These are phyloP conservation scores for Exaiptasia diaphana DNA, from an alignment of 64 coral and sea anemone species.

Conservation along the genomic window DNA sequence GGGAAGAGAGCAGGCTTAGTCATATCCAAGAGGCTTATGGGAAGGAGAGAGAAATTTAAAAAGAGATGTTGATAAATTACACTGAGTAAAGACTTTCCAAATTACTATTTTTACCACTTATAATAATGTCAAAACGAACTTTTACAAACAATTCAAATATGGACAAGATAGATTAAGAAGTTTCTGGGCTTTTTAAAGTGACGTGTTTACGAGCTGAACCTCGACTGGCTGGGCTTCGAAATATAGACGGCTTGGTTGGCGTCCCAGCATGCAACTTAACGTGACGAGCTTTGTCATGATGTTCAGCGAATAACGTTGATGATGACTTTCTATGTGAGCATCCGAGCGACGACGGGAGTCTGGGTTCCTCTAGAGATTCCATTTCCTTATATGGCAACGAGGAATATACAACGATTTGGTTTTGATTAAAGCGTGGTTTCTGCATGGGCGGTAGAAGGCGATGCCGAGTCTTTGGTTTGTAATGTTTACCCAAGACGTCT, in stretches of 20 bases:
- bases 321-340: neutral
- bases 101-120: too few relatives aligned
- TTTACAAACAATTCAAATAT: too few relatives aligned
- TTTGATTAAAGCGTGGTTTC: conserved; percentile 76
- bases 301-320: neutral
- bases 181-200: neutral
- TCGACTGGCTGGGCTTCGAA: neutral
- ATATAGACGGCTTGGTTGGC: neutral
- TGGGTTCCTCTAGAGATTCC: conserved; percentile 70
- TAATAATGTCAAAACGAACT: too few relatives aligned
- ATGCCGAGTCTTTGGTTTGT: conserved; percentile 82
- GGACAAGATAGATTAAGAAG: too few relatives aligned
- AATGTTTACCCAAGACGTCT: conserved; percentile 80
- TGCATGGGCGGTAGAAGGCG: conserved; percentile 64
- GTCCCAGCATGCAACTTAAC: neutral
- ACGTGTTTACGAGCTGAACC: neutral
- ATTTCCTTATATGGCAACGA: conserved; percentile 89
- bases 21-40: too few relatives aligned
- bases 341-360: conserved; percentile 48
- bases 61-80: too few relatives aligned
- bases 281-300: neutral
- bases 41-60: too few relatives aligned
- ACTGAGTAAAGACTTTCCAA: too few relatives aligned
- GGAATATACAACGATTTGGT: conserved; percentile 90
- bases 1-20: too few relatives aligned